Percentiles rank a stretch among this genome's conserved stretches.
Evolutionary conservation across 1,140 invertebrate genomes (phyloP).

Genomic region (Dufourea novaeangliae): DNA sequence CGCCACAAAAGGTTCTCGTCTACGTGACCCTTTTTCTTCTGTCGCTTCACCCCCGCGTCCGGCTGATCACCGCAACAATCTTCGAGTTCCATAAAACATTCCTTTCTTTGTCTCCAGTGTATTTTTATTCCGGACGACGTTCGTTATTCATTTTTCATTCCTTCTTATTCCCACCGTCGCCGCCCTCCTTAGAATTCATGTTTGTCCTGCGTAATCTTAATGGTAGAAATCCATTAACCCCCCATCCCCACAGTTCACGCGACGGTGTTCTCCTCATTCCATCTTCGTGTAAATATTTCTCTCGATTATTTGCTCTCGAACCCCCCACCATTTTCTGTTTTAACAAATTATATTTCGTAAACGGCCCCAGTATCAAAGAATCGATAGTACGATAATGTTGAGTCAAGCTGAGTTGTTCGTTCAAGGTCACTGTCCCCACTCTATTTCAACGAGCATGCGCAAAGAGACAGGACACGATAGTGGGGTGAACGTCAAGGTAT

Average conservation of each 20-base stretch:
- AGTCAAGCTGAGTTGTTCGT: neutral
- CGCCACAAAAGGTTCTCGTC: neutral
- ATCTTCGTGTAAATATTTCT: constrained; percentile 9
- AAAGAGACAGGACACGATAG: neutral
- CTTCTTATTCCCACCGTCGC: neutral
- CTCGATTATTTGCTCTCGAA: too few relatives aligned
- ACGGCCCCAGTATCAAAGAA: neutral
- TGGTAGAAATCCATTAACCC: constrained; percentile 44
- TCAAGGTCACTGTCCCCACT: neutral
- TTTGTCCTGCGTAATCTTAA: constrained; percentile 38
- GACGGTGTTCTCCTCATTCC: neutral
- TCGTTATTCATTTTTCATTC: constrained; percentile 42
- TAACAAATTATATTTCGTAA: too few relatives aligned
- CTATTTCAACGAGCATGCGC: neutral
- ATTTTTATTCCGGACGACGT: constrained; percentile 35
- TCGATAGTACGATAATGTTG: neutral
- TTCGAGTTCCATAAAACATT: constrained; percentile 61
- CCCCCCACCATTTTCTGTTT: too few relatives aligned
- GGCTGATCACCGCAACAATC: constrained; percentile 45
- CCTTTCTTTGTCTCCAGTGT: constrained; percentile 30
- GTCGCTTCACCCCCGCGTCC: too few relatives aligned
- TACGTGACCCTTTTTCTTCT: constrained; percentile 37
- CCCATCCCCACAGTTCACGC: neutral
- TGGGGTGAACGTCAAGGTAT: neutral
- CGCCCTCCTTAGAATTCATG: constrained; percentile 7